Percentiles rank a stretch among this genome's conserved stretches.
Evolutionary conservation across 2,113 vertebrate genomes (phyloP).

Genomic region (Caloenas nicobarica): DNA sequence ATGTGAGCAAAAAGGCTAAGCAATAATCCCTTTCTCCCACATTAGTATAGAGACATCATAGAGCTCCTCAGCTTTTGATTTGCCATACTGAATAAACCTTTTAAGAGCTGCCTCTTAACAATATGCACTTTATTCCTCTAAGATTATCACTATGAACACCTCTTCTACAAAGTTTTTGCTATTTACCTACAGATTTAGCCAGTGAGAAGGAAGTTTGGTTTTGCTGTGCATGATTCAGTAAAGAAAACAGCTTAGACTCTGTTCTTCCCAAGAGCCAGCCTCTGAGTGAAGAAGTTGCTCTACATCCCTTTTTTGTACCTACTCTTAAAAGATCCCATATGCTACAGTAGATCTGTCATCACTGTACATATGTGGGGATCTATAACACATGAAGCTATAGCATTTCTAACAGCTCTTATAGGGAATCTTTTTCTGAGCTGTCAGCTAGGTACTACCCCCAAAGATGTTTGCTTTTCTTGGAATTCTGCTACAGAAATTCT

Average conservation of each 20-base stretch:
- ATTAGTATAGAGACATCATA: not conserved
- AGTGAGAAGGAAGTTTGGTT: not conserved
- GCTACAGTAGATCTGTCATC: conserved; percentile 64
- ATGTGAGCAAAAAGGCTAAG: not conserved
- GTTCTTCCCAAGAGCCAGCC: not conserved
- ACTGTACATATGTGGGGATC: conserved; percentile 53
- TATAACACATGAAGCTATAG: conserved; percentile 53
- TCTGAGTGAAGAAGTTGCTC: not conserved
- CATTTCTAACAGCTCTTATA: conserved; percentile 62
- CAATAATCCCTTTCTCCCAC: not conserved
- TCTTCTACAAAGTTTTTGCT: not conserved
- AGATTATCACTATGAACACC: not conserved
- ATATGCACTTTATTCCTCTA: not conserved
- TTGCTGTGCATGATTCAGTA: not conserved
- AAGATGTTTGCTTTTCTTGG: not conserved
- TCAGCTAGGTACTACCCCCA: conserved; percentile 24
- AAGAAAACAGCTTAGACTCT: not conserved
- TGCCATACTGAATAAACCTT: not conserved
- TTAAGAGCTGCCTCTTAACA: not conserved
- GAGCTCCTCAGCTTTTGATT: not conserved
- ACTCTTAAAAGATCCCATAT: conserved; percentile 60
- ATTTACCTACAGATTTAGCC: not conserved
- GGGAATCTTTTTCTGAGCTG: conserved; percentile 10
- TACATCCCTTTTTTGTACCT: not conserved
- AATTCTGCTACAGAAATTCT: not conserved